phyloP scores from a whole-genome alignment of 2,113 vertebrate genomes.

The Oriolus oriolus region DNA sequence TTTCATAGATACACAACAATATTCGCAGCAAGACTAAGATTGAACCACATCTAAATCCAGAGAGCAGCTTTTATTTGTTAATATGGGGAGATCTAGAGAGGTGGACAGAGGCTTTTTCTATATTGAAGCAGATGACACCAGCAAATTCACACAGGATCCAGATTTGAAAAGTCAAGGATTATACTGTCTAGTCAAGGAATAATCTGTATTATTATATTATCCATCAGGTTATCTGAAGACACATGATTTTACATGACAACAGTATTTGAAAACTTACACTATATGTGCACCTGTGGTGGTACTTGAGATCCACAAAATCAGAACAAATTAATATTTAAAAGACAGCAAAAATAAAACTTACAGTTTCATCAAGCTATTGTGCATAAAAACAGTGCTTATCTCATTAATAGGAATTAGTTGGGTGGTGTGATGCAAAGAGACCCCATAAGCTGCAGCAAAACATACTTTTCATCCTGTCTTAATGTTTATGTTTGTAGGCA shows the following conservation, averaged over 20 bases:
- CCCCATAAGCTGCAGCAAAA: not conserved
- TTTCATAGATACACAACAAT: not conserved
- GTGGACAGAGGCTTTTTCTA: not conserved
- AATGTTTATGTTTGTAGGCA: not conserved
- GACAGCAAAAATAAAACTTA: not conserved
- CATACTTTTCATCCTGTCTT: not conserved
- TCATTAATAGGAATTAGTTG: not conserved
- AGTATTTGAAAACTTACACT: not conserved
- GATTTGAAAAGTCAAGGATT: not conserved
- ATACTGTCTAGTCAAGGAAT: not conserved
- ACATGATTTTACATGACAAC: not conserved
- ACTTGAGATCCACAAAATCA: not conserved
- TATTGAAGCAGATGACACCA: not conserved
- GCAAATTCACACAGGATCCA: not conserved
- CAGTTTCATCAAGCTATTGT: not conserved
- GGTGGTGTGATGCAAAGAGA: not conserved
- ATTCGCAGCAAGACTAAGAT: not conserved
- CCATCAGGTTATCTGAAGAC: not conserved
- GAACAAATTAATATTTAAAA: not conserved
- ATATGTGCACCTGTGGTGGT: not conserved
- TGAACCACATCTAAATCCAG: not conserved
- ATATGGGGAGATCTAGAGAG: not conserved
- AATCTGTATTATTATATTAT: not conserved
- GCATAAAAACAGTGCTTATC: not conserved
- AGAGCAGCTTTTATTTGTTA: not conserved